Conservation (phyloP, 2,797 vertebrate genomes). For the Tamandua tetradactyla region DNA sequence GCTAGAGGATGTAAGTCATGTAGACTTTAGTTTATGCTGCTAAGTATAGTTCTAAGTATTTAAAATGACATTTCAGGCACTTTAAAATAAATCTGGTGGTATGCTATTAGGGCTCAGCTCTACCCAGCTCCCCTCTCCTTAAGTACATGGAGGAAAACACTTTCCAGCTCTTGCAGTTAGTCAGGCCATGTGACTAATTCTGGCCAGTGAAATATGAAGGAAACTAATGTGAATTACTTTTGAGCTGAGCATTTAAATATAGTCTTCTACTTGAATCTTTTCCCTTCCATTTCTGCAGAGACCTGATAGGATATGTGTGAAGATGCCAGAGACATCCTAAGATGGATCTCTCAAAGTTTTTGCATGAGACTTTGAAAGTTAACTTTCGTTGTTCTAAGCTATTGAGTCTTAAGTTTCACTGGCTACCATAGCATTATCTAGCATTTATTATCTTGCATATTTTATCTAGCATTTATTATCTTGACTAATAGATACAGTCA, state of each 20-base stretch:
- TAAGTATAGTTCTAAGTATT: background rate
- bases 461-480: background rate
- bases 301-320: background rate
- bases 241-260: background rate
- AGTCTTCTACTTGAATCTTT: background rate
- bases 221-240: conserved; percentile 4
- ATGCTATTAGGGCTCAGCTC: background rate
- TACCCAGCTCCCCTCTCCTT: background rate
- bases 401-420: background rate
- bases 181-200: background rate
- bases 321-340: background rate
- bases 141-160: background rate
- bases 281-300: background rate
- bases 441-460: background rate
- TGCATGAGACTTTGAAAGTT: background rate
- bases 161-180: background rate
- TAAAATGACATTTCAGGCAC: background rate
- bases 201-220: background rate
- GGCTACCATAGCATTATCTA: too few relatives aligned
- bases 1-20: background rate
- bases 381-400: background rate
- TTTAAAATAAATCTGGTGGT: background rate
- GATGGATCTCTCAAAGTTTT: background rate
- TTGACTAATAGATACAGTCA: background rate
- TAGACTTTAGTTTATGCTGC: background rate